Evolutionary conservation across 1,140 invertebrate species (phyloP).

Genomic region (Micrasema minimum): DNA sequence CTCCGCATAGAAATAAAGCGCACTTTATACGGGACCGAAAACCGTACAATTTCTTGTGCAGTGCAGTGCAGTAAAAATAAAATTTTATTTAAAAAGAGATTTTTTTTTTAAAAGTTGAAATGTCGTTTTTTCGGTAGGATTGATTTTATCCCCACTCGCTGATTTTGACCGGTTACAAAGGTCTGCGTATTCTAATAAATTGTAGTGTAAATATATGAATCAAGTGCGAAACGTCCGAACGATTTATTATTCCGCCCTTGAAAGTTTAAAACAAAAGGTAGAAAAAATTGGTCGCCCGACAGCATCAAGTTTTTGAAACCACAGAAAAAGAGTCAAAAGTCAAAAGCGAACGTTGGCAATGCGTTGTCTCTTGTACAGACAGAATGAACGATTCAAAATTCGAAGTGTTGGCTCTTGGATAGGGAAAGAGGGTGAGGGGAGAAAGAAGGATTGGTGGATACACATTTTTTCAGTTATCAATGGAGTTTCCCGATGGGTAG

Average conservation of each 20-base stretch:
- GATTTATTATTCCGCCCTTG: conserved; percentile 17
- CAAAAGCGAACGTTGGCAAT: neutral
- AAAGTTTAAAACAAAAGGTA: neutral
- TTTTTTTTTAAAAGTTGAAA: no score
- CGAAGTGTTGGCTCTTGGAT: neutral
- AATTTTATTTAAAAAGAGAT: no score
- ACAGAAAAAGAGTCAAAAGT: conserved; percentile 3
- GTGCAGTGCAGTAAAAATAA: no score
- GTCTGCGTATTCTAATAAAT: no score
- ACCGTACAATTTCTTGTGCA: no score
- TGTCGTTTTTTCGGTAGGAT: no score
- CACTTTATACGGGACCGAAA: no score
- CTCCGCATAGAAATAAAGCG: no score
- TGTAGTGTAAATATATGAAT: conserved; percentile 7
- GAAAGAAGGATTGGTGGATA: neutral
- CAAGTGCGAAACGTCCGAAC: neutral
- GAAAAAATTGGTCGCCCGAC: neutral
- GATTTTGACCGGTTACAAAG: no score
- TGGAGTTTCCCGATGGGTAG: conserved; percentile 41
- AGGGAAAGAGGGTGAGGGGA: conserved; percentile 1
- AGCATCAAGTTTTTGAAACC: conserved; percentile 17
- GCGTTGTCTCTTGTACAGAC: conserved; percentile 4
- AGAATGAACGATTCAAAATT: conserved; percentile 21
- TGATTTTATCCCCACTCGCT: no score
- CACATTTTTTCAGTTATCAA: no score